Conservation (phyloP, 2,888 invertebrate genomes). For the Drosophila histrio region DNA sequence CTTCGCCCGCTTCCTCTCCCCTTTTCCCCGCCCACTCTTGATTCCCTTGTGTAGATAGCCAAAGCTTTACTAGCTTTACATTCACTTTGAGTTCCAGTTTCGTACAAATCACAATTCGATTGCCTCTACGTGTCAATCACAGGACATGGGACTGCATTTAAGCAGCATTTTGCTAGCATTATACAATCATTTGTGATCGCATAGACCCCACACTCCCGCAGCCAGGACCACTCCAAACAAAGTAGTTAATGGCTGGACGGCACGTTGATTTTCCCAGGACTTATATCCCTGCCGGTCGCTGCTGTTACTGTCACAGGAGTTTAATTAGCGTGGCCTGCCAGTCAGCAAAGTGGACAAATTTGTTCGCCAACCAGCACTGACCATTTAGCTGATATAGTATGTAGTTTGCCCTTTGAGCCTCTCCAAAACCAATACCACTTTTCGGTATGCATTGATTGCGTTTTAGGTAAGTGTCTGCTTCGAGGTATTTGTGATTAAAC, state of each 20-base stretch:
- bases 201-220: background rate
- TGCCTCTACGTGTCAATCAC: slow-evolving; percentile 78
- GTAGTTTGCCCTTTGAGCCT: slow-evolving; percentile 1
- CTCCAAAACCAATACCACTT: background rate
- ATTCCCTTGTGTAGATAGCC: background rate
- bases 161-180: slow-evolving; percentile 57
- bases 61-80: slow-evolving; percentile 7
- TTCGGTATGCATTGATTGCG: slow-evolving; percentile 56
- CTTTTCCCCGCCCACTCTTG: background rate
- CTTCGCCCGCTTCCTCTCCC: too few relatives aligned
- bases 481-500: slow-evolving; percentile 43
- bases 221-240: slow-evolving; percentile 19
- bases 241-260: slow-evolving; percentile 54
- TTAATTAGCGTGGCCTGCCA: slow-evolving; percentile 76
- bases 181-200: slow-evolving; percentile 69
- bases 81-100: slow-evolving; percentile 23
- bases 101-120: slow-evolving; percentile 77
- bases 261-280: slow-evolving; percentile 61
- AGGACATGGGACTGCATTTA: slow-evolving; percentile 62
- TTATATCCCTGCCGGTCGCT: slow-evolving; percentile 44
- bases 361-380: slow-evolving; percentile 55
- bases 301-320: slow-evolving; percentile 47
- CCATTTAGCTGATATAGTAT: slow-evolving; percentile 66
- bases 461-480: slow-evolving; percentile 27
- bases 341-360: slow-evolving; percentile 70